Base-by-base conservation (phyloP, 2,888 invertebrate species). In the Bellardia bayeri region DNA sequence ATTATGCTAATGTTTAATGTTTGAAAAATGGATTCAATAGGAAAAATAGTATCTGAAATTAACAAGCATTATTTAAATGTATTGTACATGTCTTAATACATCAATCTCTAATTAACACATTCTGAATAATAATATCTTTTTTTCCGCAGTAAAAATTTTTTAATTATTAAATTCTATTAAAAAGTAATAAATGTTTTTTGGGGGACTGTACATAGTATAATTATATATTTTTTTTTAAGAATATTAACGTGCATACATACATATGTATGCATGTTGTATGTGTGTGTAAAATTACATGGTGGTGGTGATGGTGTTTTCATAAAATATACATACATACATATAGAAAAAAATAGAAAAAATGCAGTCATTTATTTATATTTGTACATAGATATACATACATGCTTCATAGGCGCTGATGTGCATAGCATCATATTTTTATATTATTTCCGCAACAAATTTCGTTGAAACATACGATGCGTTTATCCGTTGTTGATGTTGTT, bases 331-430 rank as follows among this genome's bases (percentile, higher is more conserved):
- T 30, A 11, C 13, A 14, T n/a, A 33, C 23, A 51, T 40, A 14
- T 54, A 42, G 56, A 13, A 45, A 45, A 45, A 7, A 45, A 45
- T 9, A 45, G 9, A 33, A 61, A 56, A 72, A 66, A 64, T 54
- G 33, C 37, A 71, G 33, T 79, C 0, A 72, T 33, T 33, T 3
- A 40, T 23, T 23, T 23, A 23, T 23, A 23, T 23, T 23, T 23
- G 23, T 23, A 23, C 23, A 23, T 23, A 23, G 23, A 1, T 13
- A 90, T 93, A 93, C 92, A 91, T 93, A 93, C 92, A 92, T 93
- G 91, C 91, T 91, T 92, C 92, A 91, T 92, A 92, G 92, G 90
- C 91, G 92, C 92, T 93, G 92, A 93, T 93, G 93, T 92, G 93
- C 92, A 93, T 93, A 93, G 92, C 92, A 93, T 93, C 92, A 93